These are phyloP conservation scores for Cantharis rustica DNA, from an alignment of 2,888 invertebrate genomes.

Conservation along the genomic window DNA sequence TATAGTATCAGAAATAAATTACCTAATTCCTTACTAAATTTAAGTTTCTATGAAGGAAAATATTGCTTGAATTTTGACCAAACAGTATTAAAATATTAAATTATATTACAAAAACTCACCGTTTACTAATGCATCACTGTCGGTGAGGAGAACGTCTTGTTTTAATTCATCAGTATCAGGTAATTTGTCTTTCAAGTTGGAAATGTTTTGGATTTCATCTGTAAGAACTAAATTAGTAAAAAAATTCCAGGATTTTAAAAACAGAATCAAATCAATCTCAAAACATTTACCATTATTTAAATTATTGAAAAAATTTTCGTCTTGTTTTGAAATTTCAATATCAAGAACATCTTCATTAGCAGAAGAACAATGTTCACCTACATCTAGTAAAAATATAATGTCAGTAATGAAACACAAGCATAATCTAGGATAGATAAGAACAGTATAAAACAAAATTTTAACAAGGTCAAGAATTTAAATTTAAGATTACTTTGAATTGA, in stretches of 20 bases:
- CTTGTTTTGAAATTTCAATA: not conserved
- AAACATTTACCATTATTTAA: not conserved
- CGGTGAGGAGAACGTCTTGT: not conserved
- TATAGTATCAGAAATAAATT: not conserved
- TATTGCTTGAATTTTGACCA: not conserved
- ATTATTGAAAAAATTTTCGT: not conserved
- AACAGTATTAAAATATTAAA: not conserved
- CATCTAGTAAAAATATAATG: not conserved
- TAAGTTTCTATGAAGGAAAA: not conserved
- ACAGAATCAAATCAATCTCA: not conserved
- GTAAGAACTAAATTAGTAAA: not conserved
- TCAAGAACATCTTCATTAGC: not conserved
- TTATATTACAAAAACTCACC: not conserved
- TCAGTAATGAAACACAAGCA: not conserved
- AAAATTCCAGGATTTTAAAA: not conserved
- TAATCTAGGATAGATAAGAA: not conserved
- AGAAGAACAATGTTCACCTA: not conserved
- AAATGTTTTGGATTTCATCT: not conserved
- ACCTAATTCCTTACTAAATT: not conserved
- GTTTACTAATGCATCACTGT: not conserved
- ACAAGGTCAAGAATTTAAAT: not conserved
- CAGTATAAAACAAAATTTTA: not conserved
- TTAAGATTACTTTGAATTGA: not conserved
- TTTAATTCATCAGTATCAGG: not conserved
- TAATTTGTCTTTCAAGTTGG: not conserved